Conservation (phyloP, 53 echinoderm and acorn worm genomes). For the Mesocentrotus franciscanus region DNA sequence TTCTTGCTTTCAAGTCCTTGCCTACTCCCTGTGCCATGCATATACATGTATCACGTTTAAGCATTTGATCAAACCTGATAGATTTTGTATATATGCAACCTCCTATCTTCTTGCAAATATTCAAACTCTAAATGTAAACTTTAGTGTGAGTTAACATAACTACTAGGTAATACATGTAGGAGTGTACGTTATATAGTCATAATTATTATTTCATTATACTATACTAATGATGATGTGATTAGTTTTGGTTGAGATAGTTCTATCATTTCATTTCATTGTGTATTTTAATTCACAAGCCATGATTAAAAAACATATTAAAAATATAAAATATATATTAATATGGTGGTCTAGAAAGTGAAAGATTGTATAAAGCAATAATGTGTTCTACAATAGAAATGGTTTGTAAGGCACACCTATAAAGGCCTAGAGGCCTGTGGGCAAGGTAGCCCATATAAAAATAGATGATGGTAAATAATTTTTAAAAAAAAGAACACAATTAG, state of each 20-base stretch:
- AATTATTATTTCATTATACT: background rate
- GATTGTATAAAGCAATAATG: too few species aligned
- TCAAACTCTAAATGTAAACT: background rate
- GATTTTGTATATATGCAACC: background rate
- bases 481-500: too few species aligned
- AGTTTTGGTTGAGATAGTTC: background rate
- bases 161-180: background rate
- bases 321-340: too few species aligned
- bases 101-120: background rate
- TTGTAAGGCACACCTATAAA: too few species aligned
- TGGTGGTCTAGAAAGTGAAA: too few species aligned
- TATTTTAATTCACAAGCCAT: too few species aligned
- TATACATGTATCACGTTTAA: background rate
- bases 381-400: too few species aligned
- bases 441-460: too few species aligned
- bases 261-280: background rate
- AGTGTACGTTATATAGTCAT: background rate
- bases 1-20: too few species aligned
- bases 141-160: background rate
- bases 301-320: too few species aligned
- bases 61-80: background rate
- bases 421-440: too few species aligned
- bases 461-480: too few species aligned
- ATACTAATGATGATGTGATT: background rate
- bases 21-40: background rate